phyloP scores from a whole-genome alignment of 2,888 invertebrate genomes.

The Crossocerus cetratus region DNA sequence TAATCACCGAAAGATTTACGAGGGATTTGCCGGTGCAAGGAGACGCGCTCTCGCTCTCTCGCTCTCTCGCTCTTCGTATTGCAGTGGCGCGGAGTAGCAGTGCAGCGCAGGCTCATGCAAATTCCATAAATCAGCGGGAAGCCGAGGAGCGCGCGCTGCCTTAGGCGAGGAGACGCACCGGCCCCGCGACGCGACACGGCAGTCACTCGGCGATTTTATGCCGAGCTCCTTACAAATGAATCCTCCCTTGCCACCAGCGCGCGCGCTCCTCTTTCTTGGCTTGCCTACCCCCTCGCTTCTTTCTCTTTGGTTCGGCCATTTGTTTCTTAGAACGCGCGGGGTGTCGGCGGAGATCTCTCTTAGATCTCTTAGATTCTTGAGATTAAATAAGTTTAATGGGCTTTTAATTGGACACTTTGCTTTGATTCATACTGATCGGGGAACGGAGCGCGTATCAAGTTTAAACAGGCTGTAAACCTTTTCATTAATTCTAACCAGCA shows the following conservation, averaged over 20 bases:
- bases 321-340: no score
- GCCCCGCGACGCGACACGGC: not conserved
- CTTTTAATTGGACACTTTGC: no score
- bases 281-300: not conserved
- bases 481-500: no score
- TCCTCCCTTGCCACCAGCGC: not conserved
- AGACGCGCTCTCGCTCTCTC: constrained; percentile 25
- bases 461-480: no score
- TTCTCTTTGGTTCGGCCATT: no score
- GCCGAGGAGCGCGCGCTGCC: not conserved
- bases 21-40: constrained; percentile 42
- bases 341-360: no score
- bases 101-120: constrained; percentile 6
- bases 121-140: constrained; percentile 57
- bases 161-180: constrained; percentile 2
- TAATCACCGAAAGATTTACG: constrained; percentile 71
- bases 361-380: no score
- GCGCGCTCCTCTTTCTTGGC: not conserved
- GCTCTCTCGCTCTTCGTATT: no score
- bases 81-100: no score
- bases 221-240: constrained; percentile 2
- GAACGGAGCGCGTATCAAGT: no score
- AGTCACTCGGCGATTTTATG: constrained; percentile 1
- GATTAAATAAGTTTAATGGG: no score
- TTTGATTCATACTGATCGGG: no score